Evolutionary conservation across 2,113 vertebrate genomes (phyloP).

Genomic region (Tricholaema leucomelas): DNA sequence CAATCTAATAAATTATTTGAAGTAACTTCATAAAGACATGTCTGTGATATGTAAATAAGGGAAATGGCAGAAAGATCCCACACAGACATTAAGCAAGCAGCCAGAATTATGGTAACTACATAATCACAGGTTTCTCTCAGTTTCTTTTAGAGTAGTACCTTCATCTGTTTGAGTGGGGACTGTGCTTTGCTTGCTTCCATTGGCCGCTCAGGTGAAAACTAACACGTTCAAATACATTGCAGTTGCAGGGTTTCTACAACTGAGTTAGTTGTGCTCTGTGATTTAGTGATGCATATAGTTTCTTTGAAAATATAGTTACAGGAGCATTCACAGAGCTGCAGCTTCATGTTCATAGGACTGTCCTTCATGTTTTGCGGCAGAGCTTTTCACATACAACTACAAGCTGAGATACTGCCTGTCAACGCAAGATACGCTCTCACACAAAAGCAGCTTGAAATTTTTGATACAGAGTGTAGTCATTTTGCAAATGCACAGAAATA

Average conservation of each 20-base stretch:
- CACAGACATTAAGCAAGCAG: slow-evolving; percentile 35
- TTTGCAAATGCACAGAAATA: slow-evolving; percentile 74
- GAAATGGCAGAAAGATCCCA: slow-evolving; percentile 37
- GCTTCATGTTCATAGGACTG: not conserved
- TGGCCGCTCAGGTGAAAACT: slow-evolving; percentile 1
- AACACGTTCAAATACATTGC: slow-evolving; percentile 59
- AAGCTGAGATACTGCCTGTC: slow-evolving; percentile 55
- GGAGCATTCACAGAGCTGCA: slow-evolving; percentile 13
- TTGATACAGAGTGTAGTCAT: slow-evolving; percentile 71
- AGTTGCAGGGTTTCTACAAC: slow-evolving; percentile 53
- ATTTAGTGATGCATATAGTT: slow-evolving; percentile 70
- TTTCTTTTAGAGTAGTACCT: slow-evolving; percentile 58
- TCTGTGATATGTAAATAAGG: slow-evolving; percentile 79
- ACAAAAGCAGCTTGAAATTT: slow-evolving; percentile 74
- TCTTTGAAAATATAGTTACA: slow-evolving; percentile 66
- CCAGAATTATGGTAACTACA: slow-evolving; percentile 61
- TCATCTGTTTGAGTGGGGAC: not conserved
- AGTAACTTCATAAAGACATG: slow-evolving; percentile 73
- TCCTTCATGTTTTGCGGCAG: slow-evolving; percentile 35
- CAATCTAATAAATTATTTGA: slow-evolving; percentile 84
- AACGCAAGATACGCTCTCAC: slow-evolving; percentile 56
- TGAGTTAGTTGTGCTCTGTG: slow-evolving; percentile 55
- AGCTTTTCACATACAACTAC: slow-evolving; percentile 4
- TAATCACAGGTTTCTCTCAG: slow-evolving; percentile 68
- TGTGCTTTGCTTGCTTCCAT: not conserved